Base-by-base conservation (phyloP, 2,797 vertebrate species). In the Amphiprion clarkii region DNA sequence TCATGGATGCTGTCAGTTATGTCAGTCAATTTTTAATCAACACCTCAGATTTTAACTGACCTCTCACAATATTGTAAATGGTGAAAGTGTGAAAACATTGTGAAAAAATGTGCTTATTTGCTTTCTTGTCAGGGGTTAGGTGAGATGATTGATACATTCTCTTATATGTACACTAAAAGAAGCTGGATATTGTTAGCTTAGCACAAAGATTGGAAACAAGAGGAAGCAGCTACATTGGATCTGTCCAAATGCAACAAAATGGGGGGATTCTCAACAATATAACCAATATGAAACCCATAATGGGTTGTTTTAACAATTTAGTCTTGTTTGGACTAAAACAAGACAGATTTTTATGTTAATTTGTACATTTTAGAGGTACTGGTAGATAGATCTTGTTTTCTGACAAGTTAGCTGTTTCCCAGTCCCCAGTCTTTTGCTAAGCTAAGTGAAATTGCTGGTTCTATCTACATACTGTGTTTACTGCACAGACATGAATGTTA, bases 41-140 rank as follows among this genome's bases (percentile, higher is more conserved):
- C 44, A 11, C 33, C 17, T 68, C 59, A 61, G 58, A 66, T 85
- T 85, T 70, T 23, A 73, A 76, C 55, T 58, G 70, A 62, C 67
- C 42, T 63, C 39, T 64, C 63, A 53, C 46, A 14, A n/a, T 27
- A 12, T 23, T 87, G 17, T 49, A 42, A 42, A 1, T 39, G 17
- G 6, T 8, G 48, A 14, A 9, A 63, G 46, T 31, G 51, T 54
- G 29, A 12, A 56, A 39, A 27, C 33, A 48, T 65, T 61, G 49
- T 51, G 12, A 7, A 25, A 27, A 25, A 51, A 48, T 12, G 46
- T 51, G 31, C 33, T 36, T 10, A 4, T 56, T 64, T 27, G 0
- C 25, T 54, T 71, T 54, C 12, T 46, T 67, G 9, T 8, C 16
- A 17, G 16, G 16, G 39, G 46, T 63, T 39, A 23, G 29, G 6